phyloP scores from a whole-genome alignment of 2,888 invertebrate species.

The Ramazzottius varieornatus region DNA sequence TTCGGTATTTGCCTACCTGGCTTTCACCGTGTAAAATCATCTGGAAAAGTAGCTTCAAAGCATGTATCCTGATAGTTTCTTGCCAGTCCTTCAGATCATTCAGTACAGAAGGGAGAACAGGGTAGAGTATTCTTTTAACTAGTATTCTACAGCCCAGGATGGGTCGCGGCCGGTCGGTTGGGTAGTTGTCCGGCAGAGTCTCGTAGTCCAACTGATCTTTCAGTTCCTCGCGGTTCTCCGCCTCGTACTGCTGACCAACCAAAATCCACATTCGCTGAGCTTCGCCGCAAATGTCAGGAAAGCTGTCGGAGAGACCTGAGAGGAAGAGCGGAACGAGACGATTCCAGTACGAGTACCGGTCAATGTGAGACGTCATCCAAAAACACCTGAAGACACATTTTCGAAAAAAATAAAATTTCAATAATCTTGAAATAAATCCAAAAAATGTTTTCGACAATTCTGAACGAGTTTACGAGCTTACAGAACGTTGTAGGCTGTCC shows the following conservation, averaged over 20 bases:
- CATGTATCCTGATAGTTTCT: not conserved
- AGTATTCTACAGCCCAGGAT: not conserved
- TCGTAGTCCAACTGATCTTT: not conserved
- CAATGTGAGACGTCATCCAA: not conserved
- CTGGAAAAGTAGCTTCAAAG: not conserved
- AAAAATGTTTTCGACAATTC: too few species aligned
- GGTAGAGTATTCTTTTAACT: not conserved
- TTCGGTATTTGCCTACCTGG: too few species aligned
- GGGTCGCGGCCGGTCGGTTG: not conserved
- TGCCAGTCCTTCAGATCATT: constrained; percentile 3
- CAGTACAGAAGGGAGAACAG: not conserved
- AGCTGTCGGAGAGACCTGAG: not conserved
- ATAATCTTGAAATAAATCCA: too few species aligned
- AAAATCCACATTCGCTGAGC: not conserved
- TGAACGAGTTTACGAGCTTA: too few species aligned
- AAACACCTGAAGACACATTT: too few species aligned
- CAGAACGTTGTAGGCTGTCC: not conserved
- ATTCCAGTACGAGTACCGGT: not conserved
- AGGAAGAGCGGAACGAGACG: not conserved
- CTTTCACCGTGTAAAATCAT: not conserved
- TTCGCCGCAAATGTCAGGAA: not conserved
- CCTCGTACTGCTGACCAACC: not conserved
- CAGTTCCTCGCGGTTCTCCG: not conserved
- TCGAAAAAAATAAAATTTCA: too few species aligned
- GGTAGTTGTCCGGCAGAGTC: not conserved